phyloP scores from a whole-genome alignment of 2,888 invertebrate species.

The Mythimna loreyi region DNA sequence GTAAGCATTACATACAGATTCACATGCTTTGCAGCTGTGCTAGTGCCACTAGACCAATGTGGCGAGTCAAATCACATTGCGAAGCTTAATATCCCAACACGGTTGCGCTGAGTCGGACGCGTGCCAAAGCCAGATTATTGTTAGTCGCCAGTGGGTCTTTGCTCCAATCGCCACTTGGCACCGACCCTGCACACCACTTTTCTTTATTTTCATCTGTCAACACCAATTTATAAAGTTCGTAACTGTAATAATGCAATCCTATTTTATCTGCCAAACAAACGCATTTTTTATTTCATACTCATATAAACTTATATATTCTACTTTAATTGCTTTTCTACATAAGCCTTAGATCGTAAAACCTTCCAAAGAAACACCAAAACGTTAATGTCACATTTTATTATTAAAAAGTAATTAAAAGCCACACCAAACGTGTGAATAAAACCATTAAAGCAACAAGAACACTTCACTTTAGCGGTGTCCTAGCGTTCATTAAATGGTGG shows the following conservation, averaged over 20 bases:
- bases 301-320: not conserved
- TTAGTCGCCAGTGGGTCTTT: constrained; percentile 65
- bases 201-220: constrained; percentile 64
- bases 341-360: constrained; percentile 17
- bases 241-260: constrained; percentile 31
- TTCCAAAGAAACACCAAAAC: constrained; percentile 42
- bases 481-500: constrained; percentile 76
- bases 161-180: constrained; percentile 68
- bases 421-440: constrained; percentile 71
- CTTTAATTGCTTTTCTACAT: not conserved
- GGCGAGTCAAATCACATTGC: constrained; percentile 49
- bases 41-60: constrained; percentile 36
- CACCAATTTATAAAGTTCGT: constrained; percentile 55
- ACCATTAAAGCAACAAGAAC: constrained; percentile 73
- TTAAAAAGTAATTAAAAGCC: constrained; percentile 65
- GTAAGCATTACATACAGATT: constrained; percentile 7
- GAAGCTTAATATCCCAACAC: constrained; percentile 57
- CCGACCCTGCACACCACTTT: constrained; percentile 44
- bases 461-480: constrained; percentile 76
- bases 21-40: constrained; percentile 38
- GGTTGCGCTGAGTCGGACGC: constrained; percentile 55
- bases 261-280: constrained; percentile 3
- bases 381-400: constrained; percentile 48
- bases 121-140: constrained; percentile 72
- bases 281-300: not conserved